Conservation (phyloP, 2,113 vertebrate species). For the Salvelinus namaycush region DNA sequence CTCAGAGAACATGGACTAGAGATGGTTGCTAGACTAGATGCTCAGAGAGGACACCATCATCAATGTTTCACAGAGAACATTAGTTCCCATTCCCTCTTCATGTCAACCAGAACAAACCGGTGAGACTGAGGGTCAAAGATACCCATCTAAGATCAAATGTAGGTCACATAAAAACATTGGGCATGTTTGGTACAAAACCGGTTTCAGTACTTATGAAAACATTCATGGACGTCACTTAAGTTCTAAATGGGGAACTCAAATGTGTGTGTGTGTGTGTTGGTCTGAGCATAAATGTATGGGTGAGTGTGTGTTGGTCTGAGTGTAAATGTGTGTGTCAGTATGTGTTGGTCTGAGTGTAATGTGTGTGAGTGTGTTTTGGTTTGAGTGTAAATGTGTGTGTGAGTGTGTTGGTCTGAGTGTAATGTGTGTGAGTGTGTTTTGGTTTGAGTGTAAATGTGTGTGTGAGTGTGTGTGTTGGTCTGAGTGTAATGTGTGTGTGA, state of each 20-base stretch:
- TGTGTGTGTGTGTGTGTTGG: not conserved
- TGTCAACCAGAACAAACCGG: too few species aligned
- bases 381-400: too few species aligned
- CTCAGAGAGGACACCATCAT: not conserved
- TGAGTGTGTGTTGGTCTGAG: too few species aligned
- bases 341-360: too few species aligned
- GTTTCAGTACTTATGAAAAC: not conserved
- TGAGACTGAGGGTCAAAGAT: too few species aligned
- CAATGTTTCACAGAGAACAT: not conserved
- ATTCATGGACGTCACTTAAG: not conserved
- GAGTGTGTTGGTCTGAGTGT: too few species aligned
- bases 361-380: too few species aligned
- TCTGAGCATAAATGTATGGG: too few species aligned
- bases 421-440: too few species aligned
- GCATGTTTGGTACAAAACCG: not conserved
- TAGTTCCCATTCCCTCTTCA: not conserved
- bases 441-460: too few species aligned
- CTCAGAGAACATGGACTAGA: not conserved
- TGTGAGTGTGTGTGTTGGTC: not conserved
- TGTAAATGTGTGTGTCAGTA: too few species aligned
- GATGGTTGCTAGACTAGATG: not conserved
- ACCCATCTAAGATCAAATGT: too few species aligned
- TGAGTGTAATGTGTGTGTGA: not conserved
- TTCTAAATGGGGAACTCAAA: not conserved
- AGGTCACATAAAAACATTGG: not conserved